A percentile compares a stretch with the other conserved stretches of the same genome.
These are phyloP conservation scores for Amphilophus citrinellus DNA, from an alignment of 2,113 vertebrate genomes.

Conservation along the genomic window DNA sequence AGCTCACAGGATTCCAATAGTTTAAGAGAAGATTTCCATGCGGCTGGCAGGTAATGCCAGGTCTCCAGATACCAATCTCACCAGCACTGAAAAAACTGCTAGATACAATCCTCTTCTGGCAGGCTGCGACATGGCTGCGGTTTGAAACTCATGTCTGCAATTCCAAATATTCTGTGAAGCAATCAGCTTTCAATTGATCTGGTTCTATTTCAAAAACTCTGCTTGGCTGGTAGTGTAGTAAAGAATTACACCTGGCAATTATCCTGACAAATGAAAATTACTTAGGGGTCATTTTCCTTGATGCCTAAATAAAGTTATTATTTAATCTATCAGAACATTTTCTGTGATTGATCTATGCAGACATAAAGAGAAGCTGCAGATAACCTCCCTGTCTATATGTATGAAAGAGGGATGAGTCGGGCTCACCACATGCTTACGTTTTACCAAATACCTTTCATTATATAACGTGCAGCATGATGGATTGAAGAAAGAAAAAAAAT, in stretches of 20 bases:
- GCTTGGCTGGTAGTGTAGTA: background rate
- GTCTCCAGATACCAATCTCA: constrained; percentile 24
- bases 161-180: constrained; percentile 16
- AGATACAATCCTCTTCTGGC: constrained; percentile 24
- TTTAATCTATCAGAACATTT: background rate
- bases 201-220: background rate
- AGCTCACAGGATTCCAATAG: constrained; percentile 2
- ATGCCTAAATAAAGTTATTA: background rate
- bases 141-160: constrained; percentile 22
- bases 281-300: background rate
- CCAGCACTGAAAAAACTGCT: background rate
- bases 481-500: fast-evolving
- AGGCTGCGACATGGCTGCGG: constrained; percentile 17
- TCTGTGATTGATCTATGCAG: background rate
- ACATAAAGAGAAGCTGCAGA: background rate
- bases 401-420: background rate
- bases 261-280: background rate
- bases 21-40: constrained; percentile 1
- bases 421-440: background rate
- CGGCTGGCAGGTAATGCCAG: constrained; percentile 11
- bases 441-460: background rate
- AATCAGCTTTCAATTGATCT: constrained; percentile 7
- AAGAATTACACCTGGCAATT: background rate
- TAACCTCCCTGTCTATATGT: background rate
- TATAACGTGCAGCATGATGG: background rate